Conservation (phyloP, 2,888 invertebrate species). For the Tholera decimalis region DNA sequence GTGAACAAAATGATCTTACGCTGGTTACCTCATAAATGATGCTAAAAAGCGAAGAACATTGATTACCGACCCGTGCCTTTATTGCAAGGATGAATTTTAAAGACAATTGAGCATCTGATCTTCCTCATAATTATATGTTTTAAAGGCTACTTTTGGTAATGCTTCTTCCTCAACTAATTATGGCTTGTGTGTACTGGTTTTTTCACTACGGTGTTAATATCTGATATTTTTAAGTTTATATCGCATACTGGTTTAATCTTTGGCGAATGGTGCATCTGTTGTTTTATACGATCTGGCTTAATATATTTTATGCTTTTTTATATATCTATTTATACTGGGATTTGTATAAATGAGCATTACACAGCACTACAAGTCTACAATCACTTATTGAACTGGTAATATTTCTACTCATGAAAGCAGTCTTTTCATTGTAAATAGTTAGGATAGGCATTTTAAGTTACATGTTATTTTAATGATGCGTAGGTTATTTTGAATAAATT, state of each 20-base stretch:
- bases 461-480: too few relatives aligned
- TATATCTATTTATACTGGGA: not conserved
- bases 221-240: not conserved
- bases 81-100: conserved; percentile 39
- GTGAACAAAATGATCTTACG: conserved; percentile 43
- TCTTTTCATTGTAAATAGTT: not conserved
- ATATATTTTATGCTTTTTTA: not conserved
- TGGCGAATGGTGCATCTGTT: not conserved
- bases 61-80: conserved; percentile 28
- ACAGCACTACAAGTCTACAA: conserved; percentile 2
- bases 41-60: conserved; percentile 15
- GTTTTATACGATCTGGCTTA: not conserved
- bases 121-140: conserved; percentile 9
- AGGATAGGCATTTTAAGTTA: too few relatives aligned
- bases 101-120: conserved; percentile 20
- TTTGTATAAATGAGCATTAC: not conserved
- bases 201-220: conserved; percentile 28
- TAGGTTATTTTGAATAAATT: not conserved
- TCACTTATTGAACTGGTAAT: not conserved
- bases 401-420: conserved; percentile 8
- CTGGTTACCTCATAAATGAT: conserved; percentile 23
- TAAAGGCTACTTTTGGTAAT: conserved; percentile 32
- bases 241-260: not conserved
- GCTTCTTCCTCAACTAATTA: conserved; percentile 27
- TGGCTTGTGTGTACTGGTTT: conserved; percentile 16